Evolutionary conservation across 2,113 vertebrate genomes (phyloP).

Genomic region (Poeciliopsis occidentalis): DNA sequence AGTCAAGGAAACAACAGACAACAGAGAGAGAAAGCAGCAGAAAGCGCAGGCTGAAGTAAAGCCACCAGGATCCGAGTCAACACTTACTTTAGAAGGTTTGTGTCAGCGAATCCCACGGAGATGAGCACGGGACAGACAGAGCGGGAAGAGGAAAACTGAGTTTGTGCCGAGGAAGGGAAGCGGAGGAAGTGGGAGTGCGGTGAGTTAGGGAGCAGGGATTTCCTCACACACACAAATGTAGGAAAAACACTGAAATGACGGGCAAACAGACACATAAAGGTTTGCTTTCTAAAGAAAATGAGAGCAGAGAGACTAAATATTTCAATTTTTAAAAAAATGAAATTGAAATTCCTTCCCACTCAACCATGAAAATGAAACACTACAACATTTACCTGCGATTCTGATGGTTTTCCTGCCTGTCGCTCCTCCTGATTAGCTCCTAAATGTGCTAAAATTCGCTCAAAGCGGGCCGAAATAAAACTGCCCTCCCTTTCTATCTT

Average conservation of each 20-base stretch:
- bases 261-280: conserved; percentile 2
- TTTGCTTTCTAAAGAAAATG: not conserved
- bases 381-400: conserved; percentile 45
- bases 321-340: not conserved
- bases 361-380: conserved; percentile 25
- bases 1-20: not conserved
- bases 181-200: conserved; percentile 65
- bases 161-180: conserved; percentile 49
- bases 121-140: conserved; percentile 44
- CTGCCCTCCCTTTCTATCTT: conserved; percentile 60
- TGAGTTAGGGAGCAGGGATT: conserved; percentile 62
- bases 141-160: conserved; percentile 52
- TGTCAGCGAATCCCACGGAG: conserved; percentile 46
- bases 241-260: conserved; percentile 39
- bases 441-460: conserved; percentile 26
- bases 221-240: conserved; percentile 59
- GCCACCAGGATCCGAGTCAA: conserved; percentile 23
- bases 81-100: conserved; percentile 54
- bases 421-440: conserved; percentile 12
- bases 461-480: conserved; percentile 10
- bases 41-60: conserved; percentile 35
- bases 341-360: not conserved
- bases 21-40: not conserved
- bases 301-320: not conserved
- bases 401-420: conserved; percentile 8